phyloP scores from a whole-genome alignment of 2,113 vertebrate species.

The Anhinga rufa region DNA sequence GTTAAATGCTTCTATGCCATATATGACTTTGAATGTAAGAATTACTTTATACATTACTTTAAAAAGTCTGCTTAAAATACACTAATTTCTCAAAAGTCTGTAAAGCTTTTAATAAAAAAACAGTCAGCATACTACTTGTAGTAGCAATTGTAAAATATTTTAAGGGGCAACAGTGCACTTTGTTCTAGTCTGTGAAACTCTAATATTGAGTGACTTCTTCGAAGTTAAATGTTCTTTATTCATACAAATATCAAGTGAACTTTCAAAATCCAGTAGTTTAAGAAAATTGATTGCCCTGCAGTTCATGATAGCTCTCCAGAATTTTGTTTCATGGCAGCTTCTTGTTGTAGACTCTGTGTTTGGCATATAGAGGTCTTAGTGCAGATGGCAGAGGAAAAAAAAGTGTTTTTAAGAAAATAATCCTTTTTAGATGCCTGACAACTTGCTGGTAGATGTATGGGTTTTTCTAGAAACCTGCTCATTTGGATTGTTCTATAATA shows the following conservation, averaged over 20 bases:
- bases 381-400: not conserved
- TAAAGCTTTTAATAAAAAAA: not conserved
- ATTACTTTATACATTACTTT: not conserved
- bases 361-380: not conserved
- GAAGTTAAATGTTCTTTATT: not conserved
- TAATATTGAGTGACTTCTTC: not conserved
- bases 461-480: not conserved
- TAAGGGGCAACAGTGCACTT: not conserved
- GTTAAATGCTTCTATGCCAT: not conserved
- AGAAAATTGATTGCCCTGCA: not conserved
- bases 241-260: not conserved
- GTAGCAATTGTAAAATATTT: not conserved
- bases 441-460: not conserved
- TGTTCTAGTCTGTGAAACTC: not conserved
- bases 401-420: not conserved
- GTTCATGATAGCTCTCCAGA: not conserved
- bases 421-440: not conserved
- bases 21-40: not conserved
- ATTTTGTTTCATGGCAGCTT: not conserved
- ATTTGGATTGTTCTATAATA: not conserved
- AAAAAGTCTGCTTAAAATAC: not conserved
- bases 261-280: not conserved
- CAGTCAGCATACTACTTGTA: not conserved
- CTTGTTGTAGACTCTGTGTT: not conserved
- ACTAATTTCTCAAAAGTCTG: not conserved